Percentiles rank a stretch among this genome's conserved stretches.
Conservation (phyloP, 2,888 invertebrate species). For the Lepidocyrtoides sp. region DNA sequence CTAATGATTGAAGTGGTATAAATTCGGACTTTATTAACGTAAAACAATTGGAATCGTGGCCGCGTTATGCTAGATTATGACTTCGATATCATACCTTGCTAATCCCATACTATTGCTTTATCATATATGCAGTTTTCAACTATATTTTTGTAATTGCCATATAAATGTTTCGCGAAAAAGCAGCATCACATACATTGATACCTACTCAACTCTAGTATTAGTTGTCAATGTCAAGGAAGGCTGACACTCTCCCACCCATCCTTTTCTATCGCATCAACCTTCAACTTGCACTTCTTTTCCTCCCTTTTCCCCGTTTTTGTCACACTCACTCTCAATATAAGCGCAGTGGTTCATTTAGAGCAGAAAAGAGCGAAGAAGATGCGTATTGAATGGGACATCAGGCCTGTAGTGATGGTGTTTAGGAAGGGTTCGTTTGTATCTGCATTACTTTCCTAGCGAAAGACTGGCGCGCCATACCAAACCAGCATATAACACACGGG, state of each 20-base stretch:
- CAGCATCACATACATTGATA: too few relatives aligned
- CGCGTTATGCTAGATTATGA: too few relatives aligned
- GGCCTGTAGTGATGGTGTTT: background rate
- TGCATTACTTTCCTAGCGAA: too few relatives aligned
- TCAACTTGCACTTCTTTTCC: slow-evolving; percentile 30
- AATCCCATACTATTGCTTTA: too few relatives aligned
- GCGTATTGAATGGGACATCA: slow-evolving; percentile 10
- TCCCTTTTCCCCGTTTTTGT: background rate
- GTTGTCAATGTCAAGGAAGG: slow-evolving; percentile 32
- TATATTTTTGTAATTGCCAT: too few relatives aligned
- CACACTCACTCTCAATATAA: slow-evolving; percentile 39
- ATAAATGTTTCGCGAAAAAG: too few relatives aligned
- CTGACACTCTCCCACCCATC: background rate
- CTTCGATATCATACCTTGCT: too few relatives aligned
- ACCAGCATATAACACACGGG: background rate
- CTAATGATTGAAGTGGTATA: too few relatives aligned
- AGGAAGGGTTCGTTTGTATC: background rate
- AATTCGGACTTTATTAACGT: too few relatives aligned
- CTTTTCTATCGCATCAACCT: slow-evolving; percentile 10
- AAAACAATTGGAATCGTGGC: too few relatives aligned
- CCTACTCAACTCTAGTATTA: background rate
- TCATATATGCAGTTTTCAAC: too few relatives aligned
- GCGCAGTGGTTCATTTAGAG: background rate
- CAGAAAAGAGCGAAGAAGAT: background rate
- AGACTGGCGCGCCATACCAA: too few relatives aligned